Base-by-base conservation (phyloP, 2,113 vertebrate genomes). In the Vulpes vulpes region DNA sequence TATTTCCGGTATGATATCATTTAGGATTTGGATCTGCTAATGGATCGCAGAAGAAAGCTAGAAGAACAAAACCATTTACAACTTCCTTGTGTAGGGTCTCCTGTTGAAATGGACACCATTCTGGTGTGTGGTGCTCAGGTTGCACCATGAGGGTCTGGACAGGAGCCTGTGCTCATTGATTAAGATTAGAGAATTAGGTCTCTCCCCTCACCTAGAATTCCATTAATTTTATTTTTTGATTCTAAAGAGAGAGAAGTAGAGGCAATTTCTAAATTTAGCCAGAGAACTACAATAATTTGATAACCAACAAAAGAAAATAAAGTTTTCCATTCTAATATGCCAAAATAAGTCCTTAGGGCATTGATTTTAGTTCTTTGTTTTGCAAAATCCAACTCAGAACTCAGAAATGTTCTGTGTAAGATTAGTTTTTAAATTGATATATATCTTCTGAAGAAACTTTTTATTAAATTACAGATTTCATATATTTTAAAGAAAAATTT, bases 311-410 rank as follows among this genome's bases (percentile, higher is more conserved):
- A 94, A 90, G 30, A 93, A 95, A 95, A 81, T 59, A 4, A 35
- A 67, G 20, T 88, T 92, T 92, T 95, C 11, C 35, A 91, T 92
- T 92, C 30, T 38, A 65, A 0, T 51, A 83, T 95, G 35, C 30
- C 30, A 90, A 90, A 97, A 69, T 84, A 97, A 93, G 57, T 85
- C 55, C 38, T 71, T 53, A 38, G 35, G 59, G 11, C 64, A 65
- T 90, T 87, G 30, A 74, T 96, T 85, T 95, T 81, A 95, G 81
- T 78, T 92, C 84, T 97, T 95, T 90, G 23, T 96, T 98, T 96
- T 94, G 27, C 35, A 88, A 97, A 95, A 83, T 86, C 65, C 3
- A 93, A 65, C 59, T 25, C 32, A 88, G 67, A 96, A 94, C 43
- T 89, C 35, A 73, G 71, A 94, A 81, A 67, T 89, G 60, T 97